A percentile compares a stretch with the other conserved stretches of the same genome.
Evolutionary conservation across 2,113 vertebrate species (phyloP).

Genomic region (Cebus imitator): DNA sequence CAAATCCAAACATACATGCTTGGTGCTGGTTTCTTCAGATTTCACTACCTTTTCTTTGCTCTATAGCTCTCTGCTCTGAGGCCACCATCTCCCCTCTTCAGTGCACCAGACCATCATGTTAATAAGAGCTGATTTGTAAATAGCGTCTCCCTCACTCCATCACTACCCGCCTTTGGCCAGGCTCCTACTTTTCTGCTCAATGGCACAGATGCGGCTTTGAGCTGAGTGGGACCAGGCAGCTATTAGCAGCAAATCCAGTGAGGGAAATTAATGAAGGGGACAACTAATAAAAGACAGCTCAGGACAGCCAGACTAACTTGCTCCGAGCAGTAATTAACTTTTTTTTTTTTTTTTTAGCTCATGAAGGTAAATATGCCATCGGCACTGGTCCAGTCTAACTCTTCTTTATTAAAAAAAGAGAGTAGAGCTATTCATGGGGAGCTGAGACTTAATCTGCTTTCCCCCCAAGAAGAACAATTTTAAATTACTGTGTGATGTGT

Average conservation of each 20-base stretch:
- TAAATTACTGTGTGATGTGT: slow-evolving; percentile 45
- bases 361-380: slow-evolving; percentile 87
- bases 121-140: slow-evolving; percentile 88
- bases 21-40: background rate
- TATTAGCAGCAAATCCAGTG: slow-evolving; percentile 89
- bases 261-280: slow-evolving; percentile 91
- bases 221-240: slow-evolving; percentile 83
- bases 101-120: slow-evolving; percentile 81
- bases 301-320: slow-evolving; percentile 87
- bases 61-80: background rate
- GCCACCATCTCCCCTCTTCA: background rate
- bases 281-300: slow-evolving; percentile 88
- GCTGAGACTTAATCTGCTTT: slow-evolving; percentile 58
- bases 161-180: slow-evolving; percentile 79
- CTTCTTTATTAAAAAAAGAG: slow-evolving; percentile 83
- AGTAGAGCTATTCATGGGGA: slow-evolving; percentile 55
- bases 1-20: background rate
- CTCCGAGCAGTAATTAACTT: slow-evolving; percentile 90
- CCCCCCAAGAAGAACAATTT: slow-evolving; percentile 46
- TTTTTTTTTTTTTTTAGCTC: slow-evolving; percentile 80
- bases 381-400: slow-evolving; percentile 79
- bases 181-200: slow-evolving; percentile 85
- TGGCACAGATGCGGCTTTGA: slow-evolving; percentile 91
- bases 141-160: slow-evolving; percentile 71
- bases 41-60: background rate